These are phyloP conservation scores for Caenorhabditis uteleia DNA, from an alignment of 2,888 invertebrate genomes.

Conservation along the genomic window DNA sequence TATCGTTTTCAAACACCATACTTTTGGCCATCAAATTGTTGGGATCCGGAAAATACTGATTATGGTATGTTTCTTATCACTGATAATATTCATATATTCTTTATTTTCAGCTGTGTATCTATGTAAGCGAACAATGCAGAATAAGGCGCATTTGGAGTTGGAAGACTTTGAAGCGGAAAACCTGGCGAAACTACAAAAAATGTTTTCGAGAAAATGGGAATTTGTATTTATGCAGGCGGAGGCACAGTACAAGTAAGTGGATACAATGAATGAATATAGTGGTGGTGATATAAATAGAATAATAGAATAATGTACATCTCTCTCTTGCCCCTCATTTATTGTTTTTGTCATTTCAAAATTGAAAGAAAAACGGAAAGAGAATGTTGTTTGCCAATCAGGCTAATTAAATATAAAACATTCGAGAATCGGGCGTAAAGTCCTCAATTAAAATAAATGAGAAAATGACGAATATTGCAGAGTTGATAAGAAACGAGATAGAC, in stretches of 20 bases:
- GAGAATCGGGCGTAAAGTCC: neutral
- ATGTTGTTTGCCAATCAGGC: neutral
- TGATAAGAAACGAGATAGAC: constrained; percentile 96
- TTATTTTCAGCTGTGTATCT: constrained; percentile 90
- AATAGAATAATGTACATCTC: too few relatives aligned
- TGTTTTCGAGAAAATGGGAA: constrained; percentile 99
- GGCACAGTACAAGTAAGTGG: constrained; percentile 80
- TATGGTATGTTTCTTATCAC: constrained; percentile 78
- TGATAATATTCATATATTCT: neutral
- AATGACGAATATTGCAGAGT: constrained; percentile 74
- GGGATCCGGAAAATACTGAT: constrained; percentile 99
- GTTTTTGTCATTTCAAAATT: neutral
- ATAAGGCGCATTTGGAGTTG: constrained; percentile 93
- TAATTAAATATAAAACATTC: neutral
- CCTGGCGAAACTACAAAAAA: constrained; percentile 92
- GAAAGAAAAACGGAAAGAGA: neutral
- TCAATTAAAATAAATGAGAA: neutral
- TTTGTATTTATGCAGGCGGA: constrained; percentile 99
- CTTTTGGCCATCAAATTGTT: constrained; percentile 98
- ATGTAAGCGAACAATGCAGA: constrained; percentile 99
- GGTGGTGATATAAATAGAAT: too few relatives aligned
- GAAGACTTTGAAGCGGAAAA: constrained; percentile 99
- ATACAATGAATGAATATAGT: neutral
- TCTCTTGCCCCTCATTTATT: neutral
- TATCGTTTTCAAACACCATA: constrained; percentile 96